Evolutionary conservation across 2,888 invertebrate genomes (phyloP), one percentile per base, ranked within the genome.

Genomic region (Leptinotarsa juncta): DNA sequence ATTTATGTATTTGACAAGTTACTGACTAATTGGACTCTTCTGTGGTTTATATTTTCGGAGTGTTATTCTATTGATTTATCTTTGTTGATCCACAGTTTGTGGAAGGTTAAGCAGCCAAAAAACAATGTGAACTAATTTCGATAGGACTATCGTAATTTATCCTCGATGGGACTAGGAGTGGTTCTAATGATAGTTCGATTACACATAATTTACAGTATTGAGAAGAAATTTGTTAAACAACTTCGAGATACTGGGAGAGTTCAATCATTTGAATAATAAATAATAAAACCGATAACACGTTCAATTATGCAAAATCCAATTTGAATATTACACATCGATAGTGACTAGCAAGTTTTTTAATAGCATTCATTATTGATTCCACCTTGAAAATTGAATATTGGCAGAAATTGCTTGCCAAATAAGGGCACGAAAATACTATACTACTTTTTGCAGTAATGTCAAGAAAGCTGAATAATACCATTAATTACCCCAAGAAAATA

Each of bases 151-250:
- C 5, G 32, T 32, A 32, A 32, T 32, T 32, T 32, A 32, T 32
- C 10, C 32, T 32, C 32, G 32, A 32, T 32, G 32, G 2, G 7
- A 10, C 32, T 32, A 32, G 26, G 32, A 32, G 32, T 32, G 10
- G 10, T 32, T 32, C 32, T 32, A 32, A 32, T 32, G 26, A 32
- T 32, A 32, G 5, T 32, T 32, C 32, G 32, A 32, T 32, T 32
- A 32, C 32, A 32, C 32, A 7, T 4, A 62, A 42, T 42, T n/a
- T 2, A n/a, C 32, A 7, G 16, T n/a, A 32, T 32, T 5, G 15
- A 2, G 60, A 62, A 7, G 69, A 50, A 69, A 69, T 69, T 60
- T 57, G 69, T 69, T 48, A 49, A 49, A 57, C 57, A 69, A 69
- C 60, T 69, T 69, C 42, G 10, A 10, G 42, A 10, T 57, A 49